These are phyloP conservation scores for Chrysomallon squamiferum DNA, from an alignment of 1,140 invertebrate genomes.

Conservation along the genomic window DNA sequence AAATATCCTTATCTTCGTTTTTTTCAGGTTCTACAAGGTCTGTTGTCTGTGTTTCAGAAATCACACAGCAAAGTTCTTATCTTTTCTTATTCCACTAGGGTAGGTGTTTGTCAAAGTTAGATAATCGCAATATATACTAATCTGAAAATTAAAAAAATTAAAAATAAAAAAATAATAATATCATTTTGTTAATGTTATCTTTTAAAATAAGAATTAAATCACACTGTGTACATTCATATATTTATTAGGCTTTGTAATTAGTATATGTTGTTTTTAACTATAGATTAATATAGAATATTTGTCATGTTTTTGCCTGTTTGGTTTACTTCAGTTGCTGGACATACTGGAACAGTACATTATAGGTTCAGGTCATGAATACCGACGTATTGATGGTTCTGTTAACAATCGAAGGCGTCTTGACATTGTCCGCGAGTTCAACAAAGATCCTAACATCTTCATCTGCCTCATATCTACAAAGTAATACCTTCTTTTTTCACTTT, in stretches of 20 bases:
- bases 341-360: constrained; percentile 85
- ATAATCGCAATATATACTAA: too few species aligned
- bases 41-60: constrained; percentile 64
- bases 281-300: too few species aligned
- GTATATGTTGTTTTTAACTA: too few species aligned
- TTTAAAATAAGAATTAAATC: too few species aligned
- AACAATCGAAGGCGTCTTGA: constrained; percentile 78
- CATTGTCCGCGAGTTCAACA: constrained; percentile 86
- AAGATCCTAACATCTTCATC: constrained; percentile 80
- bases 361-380: constrained; percentile 77
- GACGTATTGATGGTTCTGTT: constrained; percentile 90
- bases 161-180: too few species aligned
- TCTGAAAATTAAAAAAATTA: too few species aligned
- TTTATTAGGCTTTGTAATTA: too few species aligned
- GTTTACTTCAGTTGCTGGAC: constrained; percentile 76
- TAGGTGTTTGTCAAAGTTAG: too few species aligned
- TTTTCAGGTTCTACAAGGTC: constrained; percentile 49
- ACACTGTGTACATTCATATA: too few species aligned
- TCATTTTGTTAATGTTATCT: too few species aligned
- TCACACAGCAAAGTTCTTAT: constrained; percentile 87
- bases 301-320: too few species aligned
- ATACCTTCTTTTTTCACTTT: constrained; percentile 12
- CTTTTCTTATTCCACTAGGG: constrained; percentile 87
- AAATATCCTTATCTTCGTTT: too few species aligned
- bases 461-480: constrained; percentile 87